Base-by-base conservation (phyloP, 2,888 invertebrate genomes). In the Caenorhabditis imperialis region DNA sequence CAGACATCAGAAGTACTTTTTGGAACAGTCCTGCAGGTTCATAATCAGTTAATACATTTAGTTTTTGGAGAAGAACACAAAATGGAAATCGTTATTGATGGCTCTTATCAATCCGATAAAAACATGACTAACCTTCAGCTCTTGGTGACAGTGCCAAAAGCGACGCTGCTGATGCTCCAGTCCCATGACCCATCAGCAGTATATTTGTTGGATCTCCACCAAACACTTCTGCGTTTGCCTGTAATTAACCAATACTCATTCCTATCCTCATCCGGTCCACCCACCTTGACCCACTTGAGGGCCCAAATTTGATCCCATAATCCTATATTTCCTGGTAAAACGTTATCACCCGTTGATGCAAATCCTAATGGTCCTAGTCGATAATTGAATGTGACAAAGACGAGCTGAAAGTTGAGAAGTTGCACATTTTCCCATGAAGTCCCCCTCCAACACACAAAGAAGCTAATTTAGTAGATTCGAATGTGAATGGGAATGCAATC, bases 381-480 rank as follows among this genome's bases (percentile, higher is more conserved):
- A 89, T 96, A 97, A 89, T 97, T 97, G 81, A 96, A 91, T 0
- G 96, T 93, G 0, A 97, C 95, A 2, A 97, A 95, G 2, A 96
- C 93, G 0, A 96, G 94, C 82, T 75, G 62, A 25, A 75, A 69
- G 6, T n/a, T n/a, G 55, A 57, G 55, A 57, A 67, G 45, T 69
- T 53, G 30, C 30, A 30, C 30, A 30, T 30, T 10, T n/a, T n/a
- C n/a, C n/a, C n/a, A n/a, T n/a, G n/a, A n/a, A n/a, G n/a, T n/a
- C n/a, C n/a, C n/a, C n/a, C n/a, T 30, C 30, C 10, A 7, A 7
- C 10, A 7, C 57, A 57, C 67, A 67, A 67, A 57, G 38, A 57
- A 42, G 57, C 51, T 67, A 67, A 67, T 67, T 67, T 38, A 37
- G 67, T 44, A n/a, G n/a, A n/a, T n/a, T n/a, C 27, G 33, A 40